Base-by-base conservation (phyloP, 2,113 vertebrate genomes). In the Nothocercus julius region DNA sequence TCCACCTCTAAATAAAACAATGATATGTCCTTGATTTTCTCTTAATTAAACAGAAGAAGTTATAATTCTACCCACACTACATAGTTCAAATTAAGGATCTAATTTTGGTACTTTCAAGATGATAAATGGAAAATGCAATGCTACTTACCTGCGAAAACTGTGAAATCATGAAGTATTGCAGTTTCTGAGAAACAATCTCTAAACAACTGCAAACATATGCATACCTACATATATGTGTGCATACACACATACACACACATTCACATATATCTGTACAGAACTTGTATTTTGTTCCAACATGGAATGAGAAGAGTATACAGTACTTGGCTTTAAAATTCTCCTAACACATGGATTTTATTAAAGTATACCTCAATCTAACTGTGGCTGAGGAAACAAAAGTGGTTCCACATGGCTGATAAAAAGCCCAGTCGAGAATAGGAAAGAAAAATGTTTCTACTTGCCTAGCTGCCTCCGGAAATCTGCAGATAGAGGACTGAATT, bases 341-440 rank as follows among this genome's bases (percentile, higher is more conserved):
- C n/a, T 85, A 82, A 82, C 93, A 91, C 76, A 85, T 69, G 96
- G 67, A 81, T 93, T 82, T 81, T 92, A 95, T 97, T 61, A 66
- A 83, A 86, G 80, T 76, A 53, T 82, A 87, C 82, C 88, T 96
- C 72, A 24, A 63, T 62, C 80, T 86, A 80, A 36, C 70, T 80
- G 77, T 79, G 81, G 78, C 78, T 95, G 83, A 92, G 79, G 49
- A 90, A 91, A 82, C 77, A 62, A 90, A 98, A 97, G 90, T 95
- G 72, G 49, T 97, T 97, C 96, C 96, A 97, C 96, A 95, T 97
- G 97, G 69, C 80, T 87, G 91, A 96, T 91, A 93, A 96, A 96
- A 94, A 86, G 63, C 30, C 75, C 73, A 92, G 92, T 92, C 82
- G 72, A 69, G 85, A 91, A 91, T 72, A 78, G 47, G 19, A 62